A percentile compares a stretch with the other conserved stretches of the same genome.
These are phyloP conservation scores for Lamprologus ornatipinnis DNA, from an alignment of 2,113 vertebrate genomes.

Conservation along the genomic window DNA sequence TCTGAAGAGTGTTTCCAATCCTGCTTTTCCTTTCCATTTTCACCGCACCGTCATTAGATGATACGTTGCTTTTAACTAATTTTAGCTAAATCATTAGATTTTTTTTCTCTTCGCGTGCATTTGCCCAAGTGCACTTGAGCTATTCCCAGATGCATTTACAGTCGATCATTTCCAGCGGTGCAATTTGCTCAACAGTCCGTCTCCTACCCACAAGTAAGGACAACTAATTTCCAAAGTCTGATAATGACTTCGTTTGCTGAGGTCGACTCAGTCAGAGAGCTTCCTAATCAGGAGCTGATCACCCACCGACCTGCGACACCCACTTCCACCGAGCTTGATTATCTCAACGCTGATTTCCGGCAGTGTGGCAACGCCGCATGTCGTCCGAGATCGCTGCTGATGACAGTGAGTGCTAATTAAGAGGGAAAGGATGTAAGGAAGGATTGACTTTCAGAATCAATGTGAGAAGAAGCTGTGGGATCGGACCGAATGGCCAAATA, in stretches of 20 bases:
- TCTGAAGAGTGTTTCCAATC: not conserved
- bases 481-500: not conserved
- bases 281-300: slow-evolving; percentile 12
- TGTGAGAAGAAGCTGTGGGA: not conserved
- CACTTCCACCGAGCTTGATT: slow-evolving; percentile 32
- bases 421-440: not conserved
- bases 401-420: slow-evolving; percentile 16
- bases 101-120: not conserved
- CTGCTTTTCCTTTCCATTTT: not conserved
- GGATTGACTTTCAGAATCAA: not conserved
- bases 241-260: slow-evolving; percentile 25
- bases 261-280: slow-evolving; percentile 20
- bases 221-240: not conserved
- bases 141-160: not conserved
- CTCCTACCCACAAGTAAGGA: not conserved
- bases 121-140: not conserved
- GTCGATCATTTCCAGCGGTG: not conserved
- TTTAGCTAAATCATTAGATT: not conserved
- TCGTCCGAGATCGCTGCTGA: not conserved
- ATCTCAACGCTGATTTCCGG: slow-evolving; percentile 6
- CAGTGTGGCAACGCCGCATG: not conserved
- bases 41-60: not conserved
- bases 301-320: slow-evolving; percentile 4
- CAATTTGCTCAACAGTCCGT: not conserved
- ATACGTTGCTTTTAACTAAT: not conserved